Evolutionary conservation across 2,888 invertebrate genomes (phyloP), one percentile per base, ranked within the genome.

Genomic region (Epinotia brunnichana): DNA sequence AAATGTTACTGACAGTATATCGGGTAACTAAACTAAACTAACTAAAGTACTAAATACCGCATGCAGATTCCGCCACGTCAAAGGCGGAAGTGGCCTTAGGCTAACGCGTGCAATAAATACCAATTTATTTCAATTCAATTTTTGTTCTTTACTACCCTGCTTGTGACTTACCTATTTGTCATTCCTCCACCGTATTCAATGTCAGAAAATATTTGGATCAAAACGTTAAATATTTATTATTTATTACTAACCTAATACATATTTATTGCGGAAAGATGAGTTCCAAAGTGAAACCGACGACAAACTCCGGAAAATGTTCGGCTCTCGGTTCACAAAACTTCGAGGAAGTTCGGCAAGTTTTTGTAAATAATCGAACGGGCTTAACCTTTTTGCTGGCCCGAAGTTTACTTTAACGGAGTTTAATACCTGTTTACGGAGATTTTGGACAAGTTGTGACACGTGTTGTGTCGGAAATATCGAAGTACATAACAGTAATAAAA

Each of bases 351-450:
- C 3, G 41, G 15, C n/a, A 59, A 53, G 9, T 66, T 59, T 66
- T 60, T 35, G 70, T 60, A 66, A 66, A 71, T 71, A 70, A 70
- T 63, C 56, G 56, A 63, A 48, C 21, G 51, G 51, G 10, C 70
- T 71, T 71, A 60, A 64, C 41, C 62, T 53, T 67, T 51, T 54
- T 41, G 19, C 29, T 41, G 61, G 44, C 19, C 35, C 17, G 29
- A 70, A 64, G 70, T 70, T 66, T 39, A 57, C 63, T 63, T 57
- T 51, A 7, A 35, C 57, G 7, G 9, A 19, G 17, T 44, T 21
- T 24, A 57, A 44, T 44, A 24, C 44, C 17, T 48, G 53, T 61
- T 61, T 61, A 5, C 7, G 21, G 17, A 35, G 19, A 19, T 69
- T 60, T 48, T 2, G 35, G 39, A 61, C 21, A 29, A 10, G 39